These are phyloP conservation scores for Reticulitermes lucifugus DNA, from an alignment of 2,888 invertebrate species.

Conservation along the genomic window DNA sequence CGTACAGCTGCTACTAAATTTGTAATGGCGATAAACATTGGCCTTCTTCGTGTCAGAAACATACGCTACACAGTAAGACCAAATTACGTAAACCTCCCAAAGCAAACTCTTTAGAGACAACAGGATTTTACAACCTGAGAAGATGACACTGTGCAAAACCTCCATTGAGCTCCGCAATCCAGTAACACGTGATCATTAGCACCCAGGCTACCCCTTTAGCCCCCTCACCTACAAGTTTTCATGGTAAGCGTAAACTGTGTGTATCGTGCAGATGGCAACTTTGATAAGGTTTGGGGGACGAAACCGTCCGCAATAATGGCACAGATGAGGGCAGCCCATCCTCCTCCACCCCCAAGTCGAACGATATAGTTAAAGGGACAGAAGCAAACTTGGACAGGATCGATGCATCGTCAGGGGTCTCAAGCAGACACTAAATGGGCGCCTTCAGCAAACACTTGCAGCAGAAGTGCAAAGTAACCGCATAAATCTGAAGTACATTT, in stretches of 20 bases:
- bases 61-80: too few species aligned
- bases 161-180: constrained; percentile 5
- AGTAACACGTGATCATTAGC: constrained; percentile 22
- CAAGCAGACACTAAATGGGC: too few species aligned
- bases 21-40: too few species aligned
- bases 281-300: constrained; percentile 24
- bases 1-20: too few species aligned
- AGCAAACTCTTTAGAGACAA: neutral
- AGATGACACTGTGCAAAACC: neutral
- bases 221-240: neutral
- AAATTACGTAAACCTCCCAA: neutral
- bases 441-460: too few species aligned
- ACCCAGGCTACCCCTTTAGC: neutral
- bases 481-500: too few species aligned
- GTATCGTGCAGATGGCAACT: constrained; percentile 15
- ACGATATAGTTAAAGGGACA: neutral
- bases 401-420: too few species aligned
- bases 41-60: too few species aligned
- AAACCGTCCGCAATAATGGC: constrained; percentile 26
- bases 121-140: neutral
- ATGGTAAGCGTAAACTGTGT: constrained; percentile 7
- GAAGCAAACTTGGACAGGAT: neutral
- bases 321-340: neutral
- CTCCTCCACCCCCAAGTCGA: neutral
- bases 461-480: too few species aligned